phyloP scores from a whole-genome alignment of 2,888 invertebrate genomes.

The Hoplodrina blanda region DNA sequence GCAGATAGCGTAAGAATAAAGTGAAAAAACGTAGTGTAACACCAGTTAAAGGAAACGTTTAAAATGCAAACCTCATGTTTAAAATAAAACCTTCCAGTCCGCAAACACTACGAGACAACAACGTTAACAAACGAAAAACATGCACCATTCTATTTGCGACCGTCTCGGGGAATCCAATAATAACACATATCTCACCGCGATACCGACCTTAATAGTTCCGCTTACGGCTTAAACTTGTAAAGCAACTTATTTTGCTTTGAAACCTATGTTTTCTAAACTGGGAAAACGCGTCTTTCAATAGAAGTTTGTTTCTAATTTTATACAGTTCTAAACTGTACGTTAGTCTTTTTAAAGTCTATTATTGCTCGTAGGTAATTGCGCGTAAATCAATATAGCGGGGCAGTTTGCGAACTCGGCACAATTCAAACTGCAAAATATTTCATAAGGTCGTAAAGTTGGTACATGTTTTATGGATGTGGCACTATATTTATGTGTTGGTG shows the following conservation, averaged over 20 bases:
- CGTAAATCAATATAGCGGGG: conserved; percentile 71
- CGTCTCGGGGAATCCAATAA: conserved; percentile 68
- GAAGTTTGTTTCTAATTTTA: conserved; percentile 39
- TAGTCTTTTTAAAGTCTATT: conserved; percentile 27
- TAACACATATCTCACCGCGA: conserved; percentile 35
- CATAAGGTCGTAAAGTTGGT: conserved; percentile 64
- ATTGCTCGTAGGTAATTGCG: conserved; percentile 31
- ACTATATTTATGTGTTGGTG: conserved; percentile 57
- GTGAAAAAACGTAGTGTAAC: conserved; percentile 26
- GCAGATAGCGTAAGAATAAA: conserved; percentile 4
- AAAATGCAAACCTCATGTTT: conserved; percentile 68
- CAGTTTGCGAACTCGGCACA: conserved; percentile 65
- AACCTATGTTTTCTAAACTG: conserved; percentile 55
- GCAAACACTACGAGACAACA: conserved; percentile 68
- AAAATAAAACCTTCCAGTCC: conserved; percentile 64
- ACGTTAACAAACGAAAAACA: conserved; percentile 67
- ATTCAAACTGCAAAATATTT: conserved; percentile 72
- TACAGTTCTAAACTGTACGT: conserved; percentile 31
- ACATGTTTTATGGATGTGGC: conserved; percentile 53
- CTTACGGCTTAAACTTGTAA: conserved; percentile 58
- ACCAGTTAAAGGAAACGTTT: conserved; percentile 54
- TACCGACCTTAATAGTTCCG: conserved; percentile 32
- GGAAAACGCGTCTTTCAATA: conserved; percentile 63
- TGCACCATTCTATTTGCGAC: conserved; percentile 68
- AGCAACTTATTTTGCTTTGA: conserved; percentile 48